Conservation (phyloP, 1,140 invertebrate species). For the Triops cancriformis region DNA sequence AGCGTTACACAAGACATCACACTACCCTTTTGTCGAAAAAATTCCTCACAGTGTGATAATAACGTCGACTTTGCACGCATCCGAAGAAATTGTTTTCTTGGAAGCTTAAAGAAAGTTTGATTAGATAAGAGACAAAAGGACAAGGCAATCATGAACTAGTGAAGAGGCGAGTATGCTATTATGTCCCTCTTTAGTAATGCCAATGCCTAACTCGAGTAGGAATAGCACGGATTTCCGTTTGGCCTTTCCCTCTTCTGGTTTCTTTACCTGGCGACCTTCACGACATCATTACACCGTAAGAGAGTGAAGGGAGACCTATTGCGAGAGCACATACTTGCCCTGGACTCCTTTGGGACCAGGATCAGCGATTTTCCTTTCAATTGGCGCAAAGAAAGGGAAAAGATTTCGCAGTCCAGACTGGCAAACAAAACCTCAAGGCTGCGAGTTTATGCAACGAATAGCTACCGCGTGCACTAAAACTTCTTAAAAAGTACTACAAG, state of each 20-base stretch:
- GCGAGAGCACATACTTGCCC: neutral
- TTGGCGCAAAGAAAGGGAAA: neutral
- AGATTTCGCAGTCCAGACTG: too few relatives aligned
- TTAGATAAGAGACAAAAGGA: neutral
- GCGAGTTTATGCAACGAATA: too few relatives aligned
- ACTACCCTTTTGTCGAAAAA: neutral
- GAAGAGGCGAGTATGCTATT: too few relatives aligned
- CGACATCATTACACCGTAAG: neutral
- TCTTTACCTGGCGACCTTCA: conserved; percentile 6
- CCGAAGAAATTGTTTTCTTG: neutral
- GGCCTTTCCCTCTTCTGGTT: neutral
- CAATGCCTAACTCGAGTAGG: neutral
- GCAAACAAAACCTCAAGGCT: too few relatives aligned
- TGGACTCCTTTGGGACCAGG: neutral
- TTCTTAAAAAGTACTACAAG: neutral
- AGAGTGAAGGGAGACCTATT: neutral
- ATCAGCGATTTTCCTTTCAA: neutral
- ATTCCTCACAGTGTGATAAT: neutral
- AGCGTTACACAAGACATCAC: neutral
- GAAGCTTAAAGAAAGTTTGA: neutral
- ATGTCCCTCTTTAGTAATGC: neutral
- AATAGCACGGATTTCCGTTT: neutral
- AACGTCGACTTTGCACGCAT: neutral
- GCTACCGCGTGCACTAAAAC: neutral
- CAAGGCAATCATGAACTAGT: too few relatives aligned